Base-by-base conservation (phyloP, 1,140 invertebrate species). In the Drosophila willistoni region DNA sequence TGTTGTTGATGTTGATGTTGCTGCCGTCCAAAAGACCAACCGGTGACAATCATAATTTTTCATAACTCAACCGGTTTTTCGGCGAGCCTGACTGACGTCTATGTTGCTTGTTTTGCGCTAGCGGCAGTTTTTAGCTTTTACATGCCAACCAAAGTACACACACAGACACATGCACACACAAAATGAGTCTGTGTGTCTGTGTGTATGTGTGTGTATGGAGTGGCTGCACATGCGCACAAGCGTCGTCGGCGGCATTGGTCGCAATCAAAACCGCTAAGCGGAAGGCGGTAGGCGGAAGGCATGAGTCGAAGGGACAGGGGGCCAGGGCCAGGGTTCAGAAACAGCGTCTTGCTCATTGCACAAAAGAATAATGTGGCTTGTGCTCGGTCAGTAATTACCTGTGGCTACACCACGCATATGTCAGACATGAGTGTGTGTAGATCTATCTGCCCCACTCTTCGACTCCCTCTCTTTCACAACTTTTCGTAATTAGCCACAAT, bases 1-100 rank as follows among this genome's bases (percentile, higher is more conserved):
- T 36, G 22, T 19, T 55, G 56, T 59, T 41, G 55, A 34, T 60
- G 42, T 17, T 17, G 42, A 7, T 17, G 56, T 60, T 47, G 44
- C 14, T 47, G 25, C 22, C 22, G 42, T 36, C 19, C 60, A 57
- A 71, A 34, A 12, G 36, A 13, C 36, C 67, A 42, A 64, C 71
- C 84, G 86, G 84, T 89, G 84, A 87, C 84, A 87, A 87, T 89
- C 84, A 89, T 89, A 89, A 89, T 89, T 89, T 89, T 84, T 89
- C 80, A 89, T 89, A 89, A 84, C 84, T 70, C 59, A 84, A 89
- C 84, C 84, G 84, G 84, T 89, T 89, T 59, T 57, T 71, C 51
- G 72, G 63, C 66, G 60, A 63, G 44, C 44, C 44, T 47, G 44
- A 47, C 83, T 86, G 83, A 87, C 83, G 83, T 87, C 79, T 83